A percentile compares a stretch with the other conserved stretches of the same genome.
Conservation (phyloP, 1,140 invertebrate genomes). For the Eumeta japonica region DNA sequence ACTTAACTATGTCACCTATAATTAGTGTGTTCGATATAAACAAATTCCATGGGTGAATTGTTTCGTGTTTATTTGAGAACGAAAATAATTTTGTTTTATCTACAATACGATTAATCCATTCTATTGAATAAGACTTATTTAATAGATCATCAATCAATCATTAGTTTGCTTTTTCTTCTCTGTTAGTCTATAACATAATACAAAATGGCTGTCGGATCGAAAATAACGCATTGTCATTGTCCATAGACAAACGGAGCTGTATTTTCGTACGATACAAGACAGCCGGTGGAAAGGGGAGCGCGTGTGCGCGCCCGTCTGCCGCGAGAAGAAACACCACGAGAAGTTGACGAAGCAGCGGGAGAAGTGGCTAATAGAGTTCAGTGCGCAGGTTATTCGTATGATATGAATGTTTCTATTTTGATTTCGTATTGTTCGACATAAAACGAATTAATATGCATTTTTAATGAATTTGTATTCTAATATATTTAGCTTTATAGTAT, state of each 20-base stretch:
- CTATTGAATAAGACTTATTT: neutral
- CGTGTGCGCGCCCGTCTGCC: no score
- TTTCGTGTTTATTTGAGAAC: no score
- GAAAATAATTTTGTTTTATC: no score
- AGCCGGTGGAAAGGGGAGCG: no score
- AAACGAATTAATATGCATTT: slow-evolving; percentile 7
- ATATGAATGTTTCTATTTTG: slow-evolving; percentile 2
- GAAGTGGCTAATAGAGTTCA: slow-evolving; percentile 51
- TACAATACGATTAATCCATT: no score
- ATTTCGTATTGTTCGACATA: slow-evolving; percentile 3
- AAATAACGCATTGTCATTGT: neutral
- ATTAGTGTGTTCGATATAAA: no score
- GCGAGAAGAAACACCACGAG: slow-evolving; percentile 19
- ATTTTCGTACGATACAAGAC: no score
- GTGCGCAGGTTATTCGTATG: slow-evolving; percentile 40
- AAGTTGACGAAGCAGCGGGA: slow-evolving; percentile 31
- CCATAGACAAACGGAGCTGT: slow-evolving; percentile 50
- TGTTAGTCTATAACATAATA: no score
- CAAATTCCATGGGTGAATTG: no score
- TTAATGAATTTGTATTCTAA: neutral
- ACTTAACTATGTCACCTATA: no score
- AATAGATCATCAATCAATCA: neutral
- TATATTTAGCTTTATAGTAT: no score
- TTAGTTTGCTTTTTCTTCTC: neutral
- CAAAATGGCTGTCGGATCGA: neutral